A percentile compares a stretch with the other conserved stretches of the same genome.
phyloP scores from a whole-genome alignment of 1,140 invertebrate species.

The Trichogramma pretiosum region DNA sequence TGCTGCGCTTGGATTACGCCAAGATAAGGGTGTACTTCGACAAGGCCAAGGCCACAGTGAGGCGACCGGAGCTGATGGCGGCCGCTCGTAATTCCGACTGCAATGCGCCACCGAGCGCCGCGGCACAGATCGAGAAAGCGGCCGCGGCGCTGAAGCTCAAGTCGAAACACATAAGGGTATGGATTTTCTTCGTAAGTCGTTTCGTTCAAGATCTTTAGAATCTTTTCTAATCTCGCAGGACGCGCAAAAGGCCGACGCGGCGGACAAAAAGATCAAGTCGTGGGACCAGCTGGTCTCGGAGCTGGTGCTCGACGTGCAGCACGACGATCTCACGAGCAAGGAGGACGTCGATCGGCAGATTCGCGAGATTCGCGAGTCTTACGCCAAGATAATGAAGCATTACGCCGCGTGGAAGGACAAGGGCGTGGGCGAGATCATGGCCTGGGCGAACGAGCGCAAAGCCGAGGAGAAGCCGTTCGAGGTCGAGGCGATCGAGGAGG shows the following conservation, averaged over 20 bases:
- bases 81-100: too few relatives aligned
- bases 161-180: conserved; percentile 1
- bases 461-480: conserved; percentile 8
- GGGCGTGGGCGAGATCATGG: neutral
- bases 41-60: conserved; percentile 1
- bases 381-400: neutral
- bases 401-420: neutral
- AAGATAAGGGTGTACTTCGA: conserved; percentile 7
- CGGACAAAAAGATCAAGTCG: conserved; percentile 8
- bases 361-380: neutral
- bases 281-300: conserved; percentile 8
- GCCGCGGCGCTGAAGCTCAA: neutral
- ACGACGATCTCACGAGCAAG: neutral
- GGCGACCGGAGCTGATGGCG: conserved; percentile 6
- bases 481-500: conserved; percentile 7
- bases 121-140: neutral
- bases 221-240: conserved; percentile 1
- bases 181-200: neutral
- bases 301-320: neutral
- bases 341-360: neutral
- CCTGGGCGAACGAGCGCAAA: conserved; percentile 6
- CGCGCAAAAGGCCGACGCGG: neutral
- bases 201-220: neutral
- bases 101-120: neutral
- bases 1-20: conserved; percentile 6